Conservation (phyloP, 2,888 invertebrate species). For the Xestoiulus laeticollis region DNA sequence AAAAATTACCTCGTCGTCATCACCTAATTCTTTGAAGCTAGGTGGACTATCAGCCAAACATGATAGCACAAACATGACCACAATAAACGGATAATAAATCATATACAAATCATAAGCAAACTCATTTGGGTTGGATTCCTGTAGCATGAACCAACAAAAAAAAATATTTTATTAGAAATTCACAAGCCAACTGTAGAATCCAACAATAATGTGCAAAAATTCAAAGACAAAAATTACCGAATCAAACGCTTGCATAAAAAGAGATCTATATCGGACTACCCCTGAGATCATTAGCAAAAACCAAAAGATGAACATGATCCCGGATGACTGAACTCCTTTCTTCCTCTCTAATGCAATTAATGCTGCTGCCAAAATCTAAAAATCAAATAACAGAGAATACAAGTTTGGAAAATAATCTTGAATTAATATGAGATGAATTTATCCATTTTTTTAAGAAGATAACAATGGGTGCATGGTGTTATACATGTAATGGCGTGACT, state of each 20-base stretch:
- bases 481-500: no score
- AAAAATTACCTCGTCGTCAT: slow-evolving; percentile 48
- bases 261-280: slow-evolving; percentile 77
- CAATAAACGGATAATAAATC: slow-evolving; percentile 78
- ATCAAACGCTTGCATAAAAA: slow-evolving; percentile 62
- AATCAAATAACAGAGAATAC: not conserved
- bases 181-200: not conserved
- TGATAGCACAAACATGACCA: slow-evolving; percentile 78
- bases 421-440: no score
- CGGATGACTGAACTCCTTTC: slow-evolving; percentile 88
- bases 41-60: slow-evolving; percentile 82
- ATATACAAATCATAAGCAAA: slow-evolving; percentile 78
- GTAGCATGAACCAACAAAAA: not conserved
- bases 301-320: slow-evolving; percentile 92
- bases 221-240: slow-evolving; percentile 1
- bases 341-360: slow-evolving; percentile 82
- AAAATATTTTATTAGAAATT: not conserved
- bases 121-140: slow-evolving; percentile 50
- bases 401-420: no score
- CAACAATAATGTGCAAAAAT: not conserved
- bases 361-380: slow-evolving; percentile 75
- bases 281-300: slow-evolving; percentile 78
- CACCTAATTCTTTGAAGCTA: slow-evolving; percentile 46
- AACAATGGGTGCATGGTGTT: no score
- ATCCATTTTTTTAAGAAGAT: no score